Base-by-base conservation (phyloP, 2,888 invertebrate genomes). In the Heteromurus nitidus region DNA sequence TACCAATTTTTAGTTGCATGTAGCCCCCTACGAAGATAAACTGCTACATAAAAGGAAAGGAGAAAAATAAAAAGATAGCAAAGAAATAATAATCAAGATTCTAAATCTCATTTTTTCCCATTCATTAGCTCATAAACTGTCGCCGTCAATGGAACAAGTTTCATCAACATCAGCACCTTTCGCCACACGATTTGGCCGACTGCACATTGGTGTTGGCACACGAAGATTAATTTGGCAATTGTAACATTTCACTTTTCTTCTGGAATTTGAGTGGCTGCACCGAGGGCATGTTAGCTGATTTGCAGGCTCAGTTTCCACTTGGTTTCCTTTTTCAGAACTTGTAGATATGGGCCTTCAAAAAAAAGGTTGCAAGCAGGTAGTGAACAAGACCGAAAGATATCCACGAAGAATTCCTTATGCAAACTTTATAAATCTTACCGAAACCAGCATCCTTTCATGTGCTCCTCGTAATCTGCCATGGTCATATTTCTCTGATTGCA, bases 241-340 rank as follows among this genome's bases (percentile, higher is more conserved):
- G 22, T 68, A 55, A 36, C 84, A 85, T 64, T 85, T 85, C 2
- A 85, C 44, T 31, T 85, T 85, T 28, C 83, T 69, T 7, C 60
- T 77, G 3, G 83, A 81, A 67, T 85, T 83, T 24, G n/a, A 20
- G 26, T 28, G 67, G 3, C 50, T 70, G 28, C 84, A 85, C 50
- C 67, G 58, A 5, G 80, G 77, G 47, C 84, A 85, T 20, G 44
- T 44, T 3, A 68, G 42, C 3, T 47, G 30, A n/a, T 24, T 70
- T n/a, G n/a, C n/a, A n/a, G n/a, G n/a, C n/a, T n/a, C n/a, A n/a
- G n/a, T n/a, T n/a, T n/a, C n/a, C n/a, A n/a, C n/a, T 13, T 13
- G 47, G 20, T 20, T n/a, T 16, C 36, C n/a, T n/a, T n/a, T n/a
- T n/a, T n/a, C n/a, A n/a, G n/a, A n/a, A n/a, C n/a, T 20, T n/a